Percentiles rank a stretch among this genome's conserved stretches.
Conservation (phyloP, 2,797 vertebrate species). For the Poeciliopsis turneri region DNA sequence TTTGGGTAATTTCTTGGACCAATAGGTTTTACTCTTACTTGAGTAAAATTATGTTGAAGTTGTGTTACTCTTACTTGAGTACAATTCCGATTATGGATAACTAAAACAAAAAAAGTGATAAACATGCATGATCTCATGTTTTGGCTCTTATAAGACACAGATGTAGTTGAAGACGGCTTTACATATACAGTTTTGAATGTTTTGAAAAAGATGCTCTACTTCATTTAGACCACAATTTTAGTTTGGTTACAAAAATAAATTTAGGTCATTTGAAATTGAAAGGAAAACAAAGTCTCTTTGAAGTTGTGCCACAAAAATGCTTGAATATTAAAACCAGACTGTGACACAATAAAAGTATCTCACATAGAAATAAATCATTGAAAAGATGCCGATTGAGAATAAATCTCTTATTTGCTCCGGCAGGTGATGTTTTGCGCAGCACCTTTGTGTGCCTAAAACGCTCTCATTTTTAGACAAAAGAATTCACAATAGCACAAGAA, state of each 20-base stretch:
- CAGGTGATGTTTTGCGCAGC: constrained; percentile 45
- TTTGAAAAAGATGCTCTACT: neutral
- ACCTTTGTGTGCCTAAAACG: constrained; percentile 46
- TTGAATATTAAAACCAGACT: constrained; percentile 19
- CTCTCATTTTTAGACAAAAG: constrained; percentile 43
- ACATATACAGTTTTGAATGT: neutral
- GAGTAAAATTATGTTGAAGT: no score
- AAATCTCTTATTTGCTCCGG: constrained; percentile 33
- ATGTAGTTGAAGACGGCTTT: neutral
- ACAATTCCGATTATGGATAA: neutral
- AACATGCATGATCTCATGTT: neutral
- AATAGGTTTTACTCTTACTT: no score
- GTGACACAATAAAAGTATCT: constrained; percentile 6
- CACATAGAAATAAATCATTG: constrained; percentile 21
- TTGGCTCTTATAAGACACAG: neutral
- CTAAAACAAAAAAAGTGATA: neutral
- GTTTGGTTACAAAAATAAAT: neutral
- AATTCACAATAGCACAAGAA: constrained; percentile 45
- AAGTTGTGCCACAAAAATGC: constrained; percentile 13
- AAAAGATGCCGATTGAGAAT: constrained; percentile 23
- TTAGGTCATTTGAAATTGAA: neutral
- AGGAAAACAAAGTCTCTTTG: neutral
- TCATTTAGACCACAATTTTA: neutral
- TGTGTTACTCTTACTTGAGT: no score
- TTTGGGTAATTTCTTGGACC: no score